These are phyloP conservation scores for Pammene fasciana DNA, from an alignment of 2,888 invertebrate species.

Conservation along the genomic window DNA sequence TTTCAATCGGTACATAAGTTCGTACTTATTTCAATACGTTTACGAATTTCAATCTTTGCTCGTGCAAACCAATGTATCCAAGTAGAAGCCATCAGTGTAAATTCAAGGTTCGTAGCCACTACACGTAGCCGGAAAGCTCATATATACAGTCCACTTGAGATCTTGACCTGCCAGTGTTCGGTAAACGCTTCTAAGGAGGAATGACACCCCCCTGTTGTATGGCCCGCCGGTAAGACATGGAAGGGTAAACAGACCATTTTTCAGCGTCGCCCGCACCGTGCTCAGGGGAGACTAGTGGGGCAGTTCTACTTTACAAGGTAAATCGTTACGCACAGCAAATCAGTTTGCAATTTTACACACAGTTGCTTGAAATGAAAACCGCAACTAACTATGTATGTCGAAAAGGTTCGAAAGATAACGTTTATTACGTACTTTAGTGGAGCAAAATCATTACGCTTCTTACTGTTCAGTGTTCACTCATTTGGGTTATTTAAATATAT, in stretches of 20 bases:
- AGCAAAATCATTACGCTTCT: not conserved
- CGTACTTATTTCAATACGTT: too few species aligned
- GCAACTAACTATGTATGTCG: not conserved
- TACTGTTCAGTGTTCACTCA: not conserved
- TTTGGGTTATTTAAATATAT: too few species aligned
- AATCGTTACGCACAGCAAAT: conserved; percentile 49
- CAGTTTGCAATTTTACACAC: conserved; percentile 45
- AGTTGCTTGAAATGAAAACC: conserved; percentile 11
- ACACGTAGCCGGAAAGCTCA: too few species aligned
- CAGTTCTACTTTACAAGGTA: conserved; percentile 52
- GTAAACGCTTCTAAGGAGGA: too few species aligned
- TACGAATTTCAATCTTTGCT: too few species aligned
- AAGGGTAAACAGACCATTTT: conserved; percentile 53
- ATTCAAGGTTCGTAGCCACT: too few species aligned
- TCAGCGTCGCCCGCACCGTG: conserved; percentile 56
- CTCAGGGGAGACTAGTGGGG: conserved; percentile 48
- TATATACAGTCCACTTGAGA: too few species aligned
- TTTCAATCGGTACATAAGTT: too few species aligned
- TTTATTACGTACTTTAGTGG: not conserved
- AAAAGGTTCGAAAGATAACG: not conserved
- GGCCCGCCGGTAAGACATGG: conserved; percentile 31
- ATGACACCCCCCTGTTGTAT: conserved; percentile 15
- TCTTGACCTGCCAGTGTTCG: too few species aligned
- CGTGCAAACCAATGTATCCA: too few species aligned
- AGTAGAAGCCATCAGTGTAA: too few species aligned